Evolutionary conservation across 2,797 vertebrate genomes (phyloP), one percentile per base, ranked within the genome.

Genomic region (Molossus alvarezi): DNA sequence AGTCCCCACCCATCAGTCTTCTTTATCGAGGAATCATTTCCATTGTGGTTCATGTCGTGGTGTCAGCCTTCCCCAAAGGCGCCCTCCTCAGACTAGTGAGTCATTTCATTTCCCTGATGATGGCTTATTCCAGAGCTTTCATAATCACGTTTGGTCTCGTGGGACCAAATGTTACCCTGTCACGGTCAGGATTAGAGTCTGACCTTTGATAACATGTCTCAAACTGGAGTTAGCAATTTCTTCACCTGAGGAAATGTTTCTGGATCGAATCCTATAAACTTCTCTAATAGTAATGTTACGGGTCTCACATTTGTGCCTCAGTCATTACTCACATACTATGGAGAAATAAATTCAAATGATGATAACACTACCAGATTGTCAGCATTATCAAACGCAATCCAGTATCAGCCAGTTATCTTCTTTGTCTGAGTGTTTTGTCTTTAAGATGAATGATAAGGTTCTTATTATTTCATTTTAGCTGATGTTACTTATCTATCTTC

Each of bases 381-480:
- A 11, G 0, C n/a, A 33, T 84, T 69, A 73, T 57, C 94, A 75
- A 86, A n/a, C 69, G 33, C 21, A 67, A 27, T n/a, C 48, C 13
- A 55, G 14, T 33, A 48, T 81, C 57, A 55, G 15, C 67, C 12
- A 76, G 7, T 82, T 71, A 65, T 60, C 48, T 80, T 51, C 75
- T 95, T 71, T 53, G 14, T 65, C 29, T 69, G 62, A 88, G 14
- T 58, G 33, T 75, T 88, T 81, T 77, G 11, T 88, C 48, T 81
- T 94, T 83, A 95, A 90, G 76, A 51, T 83, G n/a, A 90, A n/a
- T 73, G 81, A 9, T 73, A 51, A 93, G n/a, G 10, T 90, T 88
- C 33, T 94, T 85, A 12, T 67, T 21, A 79, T 37, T 72, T 79
- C 86, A 91, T 79, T n/a, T 13, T 6, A 94, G 17, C 41, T 71